Base-by-base conservation (phyloP, 2,797 vertebrate species). In the Gymnoscopelus microlampas region DNA sequence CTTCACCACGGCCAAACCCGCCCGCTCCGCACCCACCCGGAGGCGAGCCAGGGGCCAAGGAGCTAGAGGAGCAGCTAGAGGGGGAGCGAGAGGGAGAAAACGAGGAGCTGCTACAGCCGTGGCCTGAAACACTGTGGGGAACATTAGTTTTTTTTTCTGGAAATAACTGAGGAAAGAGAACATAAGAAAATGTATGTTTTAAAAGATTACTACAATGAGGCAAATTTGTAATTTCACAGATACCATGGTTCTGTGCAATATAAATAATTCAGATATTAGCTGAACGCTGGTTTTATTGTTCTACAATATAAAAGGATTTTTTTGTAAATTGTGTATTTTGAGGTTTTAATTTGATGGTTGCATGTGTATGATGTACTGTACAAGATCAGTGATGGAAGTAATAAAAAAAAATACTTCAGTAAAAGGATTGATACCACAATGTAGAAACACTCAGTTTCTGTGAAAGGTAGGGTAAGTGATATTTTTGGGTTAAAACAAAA, bases 1-100 rank as follows among this genome's bases (percentile, higher is more conserved):
- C 12, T 95, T 96, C 73, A 99, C 96, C 66, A 98, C 95, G 0
- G 96, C 96, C 0, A 92, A 92, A 71, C 92, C 88, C 0, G 94
- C 95, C 0, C 80, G 82, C 3, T 0, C 79, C 0, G 77, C 78
- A 1, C 47, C 85, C 4, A 23, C 82, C 29, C 83, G 81, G n/a
- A 66, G 89, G 54, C 77, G 79, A 12, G 87, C 70, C 68, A 87
- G 59, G 51, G 58, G 39, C 13, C 53, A 39, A 26, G 53, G 14
- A 73, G 53, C 70, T 0, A 87, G 77, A 60, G 26, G 59, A 2
- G 59, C 13, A 0, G 51, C 54, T 9, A 58, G 26, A 5, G 63
- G 55, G 8, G 57, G 47, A 48, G 54, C 0, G 2, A 14, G 73
- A 29, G 62, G 63, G 5, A 57, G 71, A 62, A 85, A 70, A 54